Base-by-base conservation (phyloP, 2,888 invertebrate species). In the Synanthedon vespiformis region DNA sequence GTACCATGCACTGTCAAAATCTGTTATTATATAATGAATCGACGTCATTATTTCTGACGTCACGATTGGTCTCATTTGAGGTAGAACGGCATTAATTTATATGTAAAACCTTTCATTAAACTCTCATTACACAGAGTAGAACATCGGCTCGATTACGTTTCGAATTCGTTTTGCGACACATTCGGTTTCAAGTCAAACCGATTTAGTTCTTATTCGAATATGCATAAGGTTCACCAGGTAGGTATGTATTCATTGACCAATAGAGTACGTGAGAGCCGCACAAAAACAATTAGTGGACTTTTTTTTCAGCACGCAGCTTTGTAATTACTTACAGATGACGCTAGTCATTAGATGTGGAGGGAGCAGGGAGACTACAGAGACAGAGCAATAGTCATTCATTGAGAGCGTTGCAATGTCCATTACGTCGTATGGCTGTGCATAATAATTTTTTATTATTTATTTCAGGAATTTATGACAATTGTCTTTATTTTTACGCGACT, bases 271-370 rank as follows among this genome's bases (percentile, higher is more conserved):
- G 62, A 57, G 59, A 70, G 69, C 63, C 66, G 64, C 66, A 69
- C 72, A 74, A 77, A 81, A 80, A 79, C 76, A 79, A 80, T 77
- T 77, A 80, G 65, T 60, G 61, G 18, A 48, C 63, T 76, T 82
- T 79, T 80, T 72, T 64, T 61, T 58, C 62, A 68, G 71, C 78
- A 76, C 74, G 74, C 74, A 70, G 60, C 58, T 50, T 16, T 58
- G 76, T 79, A 80, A 84, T 84, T 83, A 82, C 74, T 57, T 57
- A 59, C 83, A 81, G 83, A 80, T 82, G 84, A 71, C 79, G 77
- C 57, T 61, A 61, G 69, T 75, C 78, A 76, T 81, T 82, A 80
- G 74, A 64, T 58, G 52, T 49, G 62, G 54, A 34, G 52, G 49
- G 60, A 44, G 48, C 4, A 12, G 44, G 44, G 14, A 44, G 44